phyloP scores from a whole-genome alignment of 2,113 vertebrate species.

The Rhea americana region DNA sequence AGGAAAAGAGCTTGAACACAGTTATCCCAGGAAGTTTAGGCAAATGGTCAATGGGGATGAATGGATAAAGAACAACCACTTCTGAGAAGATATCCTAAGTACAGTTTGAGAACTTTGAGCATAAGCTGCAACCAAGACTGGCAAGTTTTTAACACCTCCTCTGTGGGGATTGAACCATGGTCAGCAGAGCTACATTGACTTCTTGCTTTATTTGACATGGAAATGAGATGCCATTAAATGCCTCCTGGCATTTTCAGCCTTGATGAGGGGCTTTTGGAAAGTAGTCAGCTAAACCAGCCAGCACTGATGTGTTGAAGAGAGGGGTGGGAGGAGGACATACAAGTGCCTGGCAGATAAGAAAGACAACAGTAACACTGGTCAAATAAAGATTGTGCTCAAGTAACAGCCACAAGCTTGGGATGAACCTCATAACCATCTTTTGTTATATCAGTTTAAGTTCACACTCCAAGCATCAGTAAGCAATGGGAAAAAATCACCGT shows the following conservation, averaged over 20 bases:
- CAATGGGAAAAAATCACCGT: neutral
- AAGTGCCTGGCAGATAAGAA: neutral
- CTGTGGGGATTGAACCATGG: neutral
- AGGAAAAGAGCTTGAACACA: neutral
- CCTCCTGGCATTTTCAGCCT: slow-evolving; percentile 1
- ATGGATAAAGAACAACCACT: neutral
- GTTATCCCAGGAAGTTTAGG: neutral
- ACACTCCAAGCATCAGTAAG: neutral
- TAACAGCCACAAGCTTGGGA: neutral
- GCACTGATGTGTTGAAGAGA: neutral
- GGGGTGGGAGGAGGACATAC: neutral
- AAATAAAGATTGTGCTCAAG: neutral
- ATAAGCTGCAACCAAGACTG: neutral
- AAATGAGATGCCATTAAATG: slow-evolving; percentile 24
- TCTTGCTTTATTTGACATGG: slow-evolving; percentile 8
- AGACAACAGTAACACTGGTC: neutral
- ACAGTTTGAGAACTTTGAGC: neutral
- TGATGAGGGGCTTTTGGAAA: neutral
- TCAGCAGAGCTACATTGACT: neutral
- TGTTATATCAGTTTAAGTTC: neutral
- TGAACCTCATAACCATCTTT: neutral
- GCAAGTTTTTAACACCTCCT: neutral
- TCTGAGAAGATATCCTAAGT: neutral
- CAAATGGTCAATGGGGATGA: neutral
- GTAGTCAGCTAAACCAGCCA: slow-evolving; percentile 38